These are phyloP conservation scores for Corbicula japonica DNA, from an alignment of 2,888 invertebrate species.

Conservation along the genomic window DNA sequence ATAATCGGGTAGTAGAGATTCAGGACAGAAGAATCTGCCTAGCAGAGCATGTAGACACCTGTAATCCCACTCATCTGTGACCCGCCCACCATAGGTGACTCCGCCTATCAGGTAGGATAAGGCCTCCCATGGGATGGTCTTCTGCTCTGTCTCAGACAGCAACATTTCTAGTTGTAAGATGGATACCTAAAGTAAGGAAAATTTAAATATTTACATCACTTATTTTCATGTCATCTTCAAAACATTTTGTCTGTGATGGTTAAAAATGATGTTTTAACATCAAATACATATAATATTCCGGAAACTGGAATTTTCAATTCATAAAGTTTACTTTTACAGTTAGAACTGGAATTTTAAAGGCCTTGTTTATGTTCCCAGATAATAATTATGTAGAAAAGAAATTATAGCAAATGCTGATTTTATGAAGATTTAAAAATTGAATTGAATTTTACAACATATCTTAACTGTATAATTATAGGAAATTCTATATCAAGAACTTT, in stretches of 20 bases:
- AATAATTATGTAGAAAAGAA: too few relatives aligned
- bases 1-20: conserved; percentile 79
- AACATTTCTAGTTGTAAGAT: conserved; percentile 84
- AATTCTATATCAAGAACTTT: too few relatives aligned
- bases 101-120: conserved; percentile 85
- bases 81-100: conserved; percentile 86
- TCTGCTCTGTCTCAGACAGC: conserved; percentile 77
- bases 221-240: conserved; percentile 1
- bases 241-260: not conserved
- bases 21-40: conserved; percentile 82
- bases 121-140: conserved; percentile 85
- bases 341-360: too few relatives aligned
- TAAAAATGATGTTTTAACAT: too few relatives aligned
- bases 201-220: not conserved
- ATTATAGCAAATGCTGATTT: too few relatives aligned
- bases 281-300: too few relatives aligned
- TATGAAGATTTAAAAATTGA: too few relatives aligned
- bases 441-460: too few relatives aligned
- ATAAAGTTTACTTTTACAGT: too few relatives aligned
- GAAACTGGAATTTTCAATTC: too few relatives aligned
- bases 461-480: too few relatives aligned
- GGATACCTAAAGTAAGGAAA: conserved; percentile 80
- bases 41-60: conserved; percentile 84
- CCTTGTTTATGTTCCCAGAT: too few relatives aligned
- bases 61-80: conserved; percentile 86